Base-by-base conservation (phyloP, 2,888 invertebrate genomes). In the Cenopis cana region DNA sequence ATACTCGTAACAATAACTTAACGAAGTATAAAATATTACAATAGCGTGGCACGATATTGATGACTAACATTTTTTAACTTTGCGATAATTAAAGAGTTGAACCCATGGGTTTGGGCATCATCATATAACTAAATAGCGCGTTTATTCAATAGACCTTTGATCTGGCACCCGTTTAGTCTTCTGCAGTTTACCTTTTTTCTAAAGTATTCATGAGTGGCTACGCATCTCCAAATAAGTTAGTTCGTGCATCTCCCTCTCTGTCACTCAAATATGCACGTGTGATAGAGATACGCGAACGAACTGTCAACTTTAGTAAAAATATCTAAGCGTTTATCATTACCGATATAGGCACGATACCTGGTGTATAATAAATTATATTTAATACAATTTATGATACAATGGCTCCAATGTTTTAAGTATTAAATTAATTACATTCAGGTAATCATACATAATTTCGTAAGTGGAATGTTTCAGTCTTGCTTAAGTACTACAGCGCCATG, bases 381-480 rank as follows among this genome's bases (percentile, higher is more conserved):
- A 68, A 52, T 61, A 68, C 46, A 65, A 61, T 65, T 56, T 74
- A 75, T 75, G 74, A 75, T 73, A 75, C 74, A 64, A 60, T 73
- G 61, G 62, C 49, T 62, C 66, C 71, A 67, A 73, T 69, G 41
- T 59, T 55, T 61, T 36, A 66, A 67, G 49, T 49, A 36, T 59
- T 36, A 18, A 36, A 29, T 20, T 54, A 33, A n/a, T 17, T 33
- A 65, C 14, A 29, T 17, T 60, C 52, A 41, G 18, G 46, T 68
- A 29, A 52, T 46, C 36, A 56, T 62, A 29, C 38, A 33, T 38
- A 65, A 72, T 61, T 72, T 60, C 36, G 41, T 74, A 77, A 88
- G 81, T 89, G 91, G 90, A 91, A 90, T 90, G 89, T 85, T 78
- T 91, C 91, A 92, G 91, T 91, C 90, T 89, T 87, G 79, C 77